Evolutionary conservation across 2,888 invertebrate species (phyloP).

Genomic region (Hypomecis punctinalis): DNA sequence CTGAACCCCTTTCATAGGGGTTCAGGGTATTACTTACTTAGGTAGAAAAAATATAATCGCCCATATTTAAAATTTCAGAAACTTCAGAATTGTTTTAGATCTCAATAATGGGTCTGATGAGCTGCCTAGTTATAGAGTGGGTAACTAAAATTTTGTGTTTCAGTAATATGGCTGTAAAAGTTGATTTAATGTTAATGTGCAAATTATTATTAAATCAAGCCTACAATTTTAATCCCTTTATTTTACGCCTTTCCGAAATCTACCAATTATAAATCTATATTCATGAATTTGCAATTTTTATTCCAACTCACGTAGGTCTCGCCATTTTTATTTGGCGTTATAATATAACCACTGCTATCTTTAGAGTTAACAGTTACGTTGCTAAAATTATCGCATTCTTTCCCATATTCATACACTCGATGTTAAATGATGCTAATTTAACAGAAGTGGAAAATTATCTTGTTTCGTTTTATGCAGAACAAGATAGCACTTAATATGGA

Average conservation of each 20-base stretch:
- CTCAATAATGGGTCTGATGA: too few relatives aligned
- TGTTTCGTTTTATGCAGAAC: constrained; percentile 12
- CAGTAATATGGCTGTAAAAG: too few relatives aligned
- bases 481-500: constrained; percentile 2
- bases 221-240: too few relatives aligned
- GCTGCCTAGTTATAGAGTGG: too few relatives aligned
- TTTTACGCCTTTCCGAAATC: constrained; percentile 22
- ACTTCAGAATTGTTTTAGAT: too few relatives aligned
- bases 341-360: constrained; percentile 38
- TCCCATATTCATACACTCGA: constrained; percentile 22
- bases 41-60: too few relatives aligned
- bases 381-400: constrained; percentile 36
- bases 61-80: too few relatives aligned
- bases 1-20: too few relatives aligned
- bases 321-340: constrained; percentile 43
- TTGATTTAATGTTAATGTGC: too few relatives aligned
- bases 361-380: constrained; percentile 25
- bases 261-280: constrained; percentile 43
- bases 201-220: too few relatives aligned
- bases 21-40: too few relatives aligned
- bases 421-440: constrained; percentile 15
- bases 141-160: too few relatives aligned
- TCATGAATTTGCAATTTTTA: constrained; percentile 52
- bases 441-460: constrained; percentile 13
- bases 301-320: constrained; percentile 49